Base-by-base conservation (phyloP, 2,888 invertebrate species). In the Brachylomia viminalis region DNA sequence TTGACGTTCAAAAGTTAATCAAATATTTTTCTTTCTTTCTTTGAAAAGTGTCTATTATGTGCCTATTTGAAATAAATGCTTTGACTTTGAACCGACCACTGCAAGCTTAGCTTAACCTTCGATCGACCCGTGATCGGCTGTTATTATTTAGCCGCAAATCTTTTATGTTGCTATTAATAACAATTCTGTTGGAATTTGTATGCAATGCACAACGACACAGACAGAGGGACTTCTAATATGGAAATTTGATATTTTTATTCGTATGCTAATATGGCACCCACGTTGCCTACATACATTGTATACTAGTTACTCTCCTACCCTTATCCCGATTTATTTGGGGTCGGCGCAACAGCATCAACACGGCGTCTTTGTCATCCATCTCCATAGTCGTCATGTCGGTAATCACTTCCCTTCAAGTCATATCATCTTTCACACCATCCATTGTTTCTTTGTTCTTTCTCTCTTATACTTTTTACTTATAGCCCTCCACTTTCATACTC, bases 191-290 rank as follows among this genome's bases (percentile, higher is more conserved):
- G 7, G 7, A 17, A 30, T 65, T 27, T 38, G 30, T 30, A 42
- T 42, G 45, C 33, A 54, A 54, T 30, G 23, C 1, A n/a, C 27
- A 42, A 42, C 10, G 10, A 42, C 23, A n/a, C 30, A 23, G 11
- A 42, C 30, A 1, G 20, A 5, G 6, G 4, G 5, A 69, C 15
- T 42, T 30, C 15, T 47, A 49, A 33, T 42, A 49, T 3, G 49
- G 47, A n/a, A 59, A 62, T n/a, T 75, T 49, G 11, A 65, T 45
- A 33, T 20, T n/a, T 67, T 66, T 27, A 45, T 52, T 59, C 33
- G 11, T 13, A 23, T 33, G n/a, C 23, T 23, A 33, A 23, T 61
- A 33, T 33, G 23, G 33, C 59, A 52, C 2, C 42, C n/a, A 33
- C 58, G n/a, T 62, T 27, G 38, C 23, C 42, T 23, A 38, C 62